Conservation (phyloP, 2,113 vertebrate genomes). For the Fregetta grallaria region DNA sequence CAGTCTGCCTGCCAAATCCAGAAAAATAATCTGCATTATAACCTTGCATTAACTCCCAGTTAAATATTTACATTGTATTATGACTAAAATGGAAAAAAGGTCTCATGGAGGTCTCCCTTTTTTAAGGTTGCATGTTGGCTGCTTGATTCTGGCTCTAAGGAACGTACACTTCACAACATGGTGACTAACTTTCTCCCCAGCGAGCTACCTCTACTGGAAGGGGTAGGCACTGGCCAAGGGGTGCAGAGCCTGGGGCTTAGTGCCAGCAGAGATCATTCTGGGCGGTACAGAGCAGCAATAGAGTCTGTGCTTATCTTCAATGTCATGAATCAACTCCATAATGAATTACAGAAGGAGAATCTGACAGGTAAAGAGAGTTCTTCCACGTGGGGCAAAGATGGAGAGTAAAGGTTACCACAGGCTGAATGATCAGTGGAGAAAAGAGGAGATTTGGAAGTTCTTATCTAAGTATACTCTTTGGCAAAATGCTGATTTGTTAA, state of each 20-base stretch:
- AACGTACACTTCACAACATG: slow-evolving; percentile 90
- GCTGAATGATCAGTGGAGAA: background rate
- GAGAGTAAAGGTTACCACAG: background rate
- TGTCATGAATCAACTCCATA: slow-evolving; percentile 81
- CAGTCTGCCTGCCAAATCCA: background rate
- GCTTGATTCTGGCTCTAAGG: slow-evolving; percentile 86
- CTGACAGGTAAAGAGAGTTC: slow-evolving; percentile 77
- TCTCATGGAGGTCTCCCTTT: background rate
- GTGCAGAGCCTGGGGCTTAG: slow-evolving; percentile 81
- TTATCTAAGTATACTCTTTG: background rate
- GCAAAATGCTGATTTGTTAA: background rate
- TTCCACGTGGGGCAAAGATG: background rate
- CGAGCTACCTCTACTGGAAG: slow-evolving; percentile 85
- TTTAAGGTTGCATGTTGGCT: slow-evolving; percentile 92
- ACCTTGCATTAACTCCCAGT: background rate
- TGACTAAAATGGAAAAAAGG: background rate
- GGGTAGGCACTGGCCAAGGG: slow-evolving; percentile 74
- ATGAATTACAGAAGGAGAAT: slow-evolving; percentile 81
- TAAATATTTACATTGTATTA: background rate
- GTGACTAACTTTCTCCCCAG: slow-evolving; percentile 85
- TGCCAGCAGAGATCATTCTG: slow-evolving; percentile 72
- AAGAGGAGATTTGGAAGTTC: background rate
- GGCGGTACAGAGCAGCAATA: slow-evolving; percentile 84
- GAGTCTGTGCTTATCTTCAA: slow-evolving; percentile 83
- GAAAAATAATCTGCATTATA: background rate